Conservation (phyloP, 2,113 vertebrate genomes). For the Upupa epops region DNA sequence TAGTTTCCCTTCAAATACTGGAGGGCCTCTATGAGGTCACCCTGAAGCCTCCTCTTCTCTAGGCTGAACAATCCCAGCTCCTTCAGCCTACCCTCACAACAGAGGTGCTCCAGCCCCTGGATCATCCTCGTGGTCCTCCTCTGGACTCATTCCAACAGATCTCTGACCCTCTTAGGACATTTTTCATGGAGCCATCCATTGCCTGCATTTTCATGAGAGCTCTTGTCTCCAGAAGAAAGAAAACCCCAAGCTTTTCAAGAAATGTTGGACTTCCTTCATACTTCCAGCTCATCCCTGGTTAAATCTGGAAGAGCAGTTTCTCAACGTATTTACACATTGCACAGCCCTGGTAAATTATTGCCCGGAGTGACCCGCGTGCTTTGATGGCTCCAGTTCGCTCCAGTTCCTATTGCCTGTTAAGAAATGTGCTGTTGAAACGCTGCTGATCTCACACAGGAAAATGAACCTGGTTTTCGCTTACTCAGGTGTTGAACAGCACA, state of each 20-base stretch:
- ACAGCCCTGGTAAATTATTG: slow-evolving; percentile 19
- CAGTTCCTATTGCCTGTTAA: slow-evolving; percentile 16
- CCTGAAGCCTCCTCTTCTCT: too few species aligned
- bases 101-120: too few species aligned
- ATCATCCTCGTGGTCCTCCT: too few species aligned
- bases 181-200: neutral
- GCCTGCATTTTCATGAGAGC: neutral
- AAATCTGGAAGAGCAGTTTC: neutral
- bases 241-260: neutral
- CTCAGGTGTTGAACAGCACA: slow-evolving; percentile 63
- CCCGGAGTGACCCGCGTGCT: neutral
- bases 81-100: too few species aligned
- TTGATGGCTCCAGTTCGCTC: neutral
- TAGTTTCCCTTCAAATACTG: too few species aligned
- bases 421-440: slow-evolving; percentile 22
- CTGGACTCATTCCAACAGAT: too few species aligned
- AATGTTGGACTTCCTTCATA: neutral
- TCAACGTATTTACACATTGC: neutral
- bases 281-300: neutral
- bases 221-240: neutral
- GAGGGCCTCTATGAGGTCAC: too few species aligned
- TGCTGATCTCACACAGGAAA: slow-evolving; percentile 54
- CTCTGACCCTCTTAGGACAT: too few species aligned
- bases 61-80: too few species aligned
- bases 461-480: slow-evolving; percentile 56